A percentile compares a stretch with the other conserved stretches of the same genome.
These are phyloP conservation scores for Xestoiulus laeticollis DNA, from an alignment of 2,888 invertebrate genomes.

Conservation along the genomic window DNA sequence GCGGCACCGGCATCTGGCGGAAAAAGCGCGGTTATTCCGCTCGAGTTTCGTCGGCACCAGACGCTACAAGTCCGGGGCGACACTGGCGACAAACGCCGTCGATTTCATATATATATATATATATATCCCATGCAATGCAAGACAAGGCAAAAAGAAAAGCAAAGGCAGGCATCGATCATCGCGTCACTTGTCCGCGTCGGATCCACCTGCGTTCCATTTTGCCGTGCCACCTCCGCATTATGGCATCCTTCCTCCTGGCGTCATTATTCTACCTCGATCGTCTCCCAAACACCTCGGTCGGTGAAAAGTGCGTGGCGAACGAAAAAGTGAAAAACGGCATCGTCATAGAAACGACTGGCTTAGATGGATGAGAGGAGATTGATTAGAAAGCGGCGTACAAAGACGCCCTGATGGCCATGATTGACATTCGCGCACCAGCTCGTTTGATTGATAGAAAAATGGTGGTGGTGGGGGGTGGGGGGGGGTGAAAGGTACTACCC, in stretches of 20 bases:
- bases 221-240: neutral
- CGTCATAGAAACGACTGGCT: constrained; percentile 49
- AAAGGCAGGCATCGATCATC: neutral
- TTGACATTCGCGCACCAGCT: constrained; percentile 55
- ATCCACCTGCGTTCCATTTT: constrained; percentile 11
- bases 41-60: no score
- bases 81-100: no score
- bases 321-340: constrained; percentile 42
- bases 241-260: neutral
- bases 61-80: no score
- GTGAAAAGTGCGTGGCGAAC: constrained; percentile 15
- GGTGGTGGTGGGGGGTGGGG: neutral
- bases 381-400: constrained; percentile 47
- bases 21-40: no score
- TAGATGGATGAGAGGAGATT: constrained; percentile 45
- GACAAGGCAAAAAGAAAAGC: no score
- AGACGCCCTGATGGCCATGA: constrained; percentile 52
- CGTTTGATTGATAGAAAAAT: constrained; percentile 55
- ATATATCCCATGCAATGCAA: no score
- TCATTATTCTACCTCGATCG: neutral
- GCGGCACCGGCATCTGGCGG: neutral
- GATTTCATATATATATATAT: no score
- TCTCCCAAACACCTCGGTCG: neutral
- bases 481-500: neutral
- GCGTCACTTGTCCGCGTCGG: neutral